Percentiles rank a stretch among this genome's conserved stretches.
Conservation (phyloP, 2,888 invertebrate genomes). For the Ichneumoninae sp. region DNA sequence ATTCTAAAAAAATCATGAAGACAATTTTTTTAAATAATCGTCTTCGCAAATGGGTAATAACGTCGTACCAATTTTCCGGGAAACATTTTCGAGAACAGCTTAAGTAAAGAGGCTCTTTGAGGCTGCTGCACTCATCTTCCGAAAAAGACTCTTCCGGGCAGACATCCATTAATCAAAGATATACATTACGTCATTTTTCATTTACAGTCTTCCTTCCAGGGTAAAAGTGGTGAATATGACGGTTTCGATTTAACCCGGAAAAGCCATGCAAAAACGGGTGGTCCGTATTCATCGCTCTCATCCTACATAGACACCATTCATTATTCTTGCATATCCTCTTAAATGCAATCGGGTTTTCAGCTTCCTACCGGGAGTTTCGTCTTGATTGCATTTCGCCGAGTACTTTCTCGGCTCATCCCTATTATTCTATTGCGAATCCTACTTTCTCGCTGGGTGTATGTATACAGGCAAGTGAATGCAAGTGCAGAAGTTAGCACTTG, state of each 20-base stretch:
- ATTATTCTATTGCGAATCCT: slow-evolving; percentile 18
- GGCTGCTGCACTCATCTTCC: not conserved
- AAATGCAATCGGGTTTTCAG: slow-evolving; percentile 12
- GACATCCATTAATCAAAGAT: not conserved
- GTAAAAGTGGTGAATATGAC: not conserved
- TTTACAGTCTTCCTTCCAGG: not conserved
- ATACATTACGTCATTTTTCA: not conserved
- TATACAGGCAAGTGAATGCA: not conserved
- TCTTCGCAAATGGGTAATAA: not conserved
- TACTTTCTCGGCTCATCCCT: slow-evolving; percentile 35
- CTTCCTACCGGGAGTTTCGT: not conserved
- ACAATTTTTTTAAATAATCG: no score
- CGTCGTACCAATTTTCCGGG: not conserved
- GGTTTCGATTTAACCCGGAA: not conserved
- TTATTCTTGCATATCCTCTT: slow-evolving; percentile 19
- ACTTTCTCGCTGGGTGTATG: not conserved
- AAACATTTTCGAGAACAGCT: not conserved
- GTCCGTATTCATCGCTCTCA: not conserved
- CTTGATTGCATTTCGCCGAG: slow-evolving; percentile 33
- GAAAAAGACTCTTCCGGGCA: not conserved
- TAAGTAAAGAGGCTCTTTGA: not conserved
- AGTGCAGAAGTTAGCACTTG: slow-evolving; percentile 4
- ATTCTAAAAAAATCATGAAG: not conserved
- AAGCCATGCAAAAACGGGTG: not conserved
- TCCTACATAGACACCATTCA: not conserved